Base-by-base conservation (phyloP, 35 echinoderm and acorn worm genomes). In the Stichopus chloronotus region DNA sequence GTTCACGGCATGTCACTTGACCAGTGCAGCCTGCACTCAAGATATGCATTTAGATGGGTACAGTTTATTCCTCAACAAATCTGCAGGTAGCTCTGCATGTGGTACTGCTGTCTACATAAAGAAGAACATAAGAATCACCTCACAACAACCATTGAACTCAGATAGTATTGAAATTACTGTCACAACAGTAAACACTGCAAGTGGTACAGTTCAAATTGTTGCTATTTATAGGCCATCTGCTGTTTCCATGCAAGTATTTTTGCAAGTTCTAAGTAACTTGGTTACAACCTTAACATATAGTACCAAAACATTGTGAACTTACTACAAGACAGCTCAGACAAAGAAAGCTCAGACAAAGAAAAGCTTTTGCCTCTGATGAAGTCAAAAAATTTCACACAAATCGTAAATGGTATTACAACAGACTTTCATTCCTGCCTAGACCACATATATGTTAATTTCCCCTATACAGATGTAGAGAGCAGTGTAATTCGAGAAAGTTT, bases 1-100 rank as follows among this genome's bases (percentile, higher is more conserved):
- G 58, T 93, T 85, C 57, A 86, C 81, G 56, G 92, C 86, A 76
- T 69, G 56, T 72, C 53, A 93, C 63, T 20, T 87, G 54, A 7
- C 54, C 21, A 76, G 4, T 71, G 12, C 43, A 24, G 4, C 53
- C 25, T 76, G 0, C 7, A 68, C 21, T 17, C 21, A 88, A 68
- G 21, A 88, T 5, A 59, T 93, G 3, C 43, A 55, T 52, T 57
- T 30, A 78, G 57, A 87, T 17, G 21, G 63, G 3, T 88, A 58
- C 53, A 58, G 10, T 55, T 8, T 83, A 22, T 93, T 76, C 52
- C 16, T 87, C 6, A 83, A 58, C 76, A 12, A 19, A 4, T 80
- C 65, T 21, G 24, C 57, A 76, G 43, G 52, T 25, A 71, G 24
- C 5, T 53, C 82, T 13, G 14, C 13, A 76, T 11, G 57, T 55